Evolutionary conservation across 1,140 invertebrate species (phyloP), one percentile per base, ranked within the genome.

Genomic region (Cecropterus lyciades): DNA sequence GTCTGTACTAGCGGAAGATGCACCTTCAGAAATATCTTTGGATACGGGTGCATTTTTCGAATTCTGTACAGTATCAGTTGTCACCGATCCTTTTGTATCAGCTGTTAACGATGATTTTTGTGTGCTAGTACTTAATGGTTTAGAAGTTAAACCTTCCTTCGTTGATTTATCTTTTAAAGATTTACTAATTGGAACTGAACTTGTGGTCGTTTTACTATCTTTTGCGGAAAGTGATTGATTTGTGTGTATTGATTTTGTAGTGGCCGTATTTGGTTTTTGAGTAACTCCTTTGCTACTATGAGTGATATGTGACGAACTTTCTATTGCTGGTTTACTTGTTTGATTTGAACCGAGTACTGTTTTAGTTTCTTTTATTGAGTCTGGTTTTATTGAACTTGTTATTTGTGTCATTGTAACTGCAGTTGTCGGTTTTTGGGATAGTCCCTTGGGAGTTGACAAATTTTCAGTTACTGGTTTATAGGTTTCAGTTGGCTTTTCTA

Each of bases 11-110:
- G 30, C 6, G 7, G 30, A 33, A 5, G 30, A 7, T 9, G 30
- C 7, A 33, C 7, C 30, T 43, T 43, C n/a, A 4, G n/a, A 1
- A 14, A 0, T 43, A 2, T 37, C 33, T 37, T 37, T 11, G 17
- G 27, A 30, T 52, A 49, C 55, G 11, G 67, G 30, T 20, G 33
- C 30, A 56, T 43, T 27, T 42, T 42, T 45, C 14, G 40, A 24
- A 46, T 8, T 42, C 46, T 52, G 15, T 17, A 14, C 64, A 17
- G 53, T 13, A 13, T 33, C n/a, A 43, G 14, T 45, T 33, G 13
- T 70, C 40, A 15, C 16, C 16, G 46, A 27, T n/a, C 17, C 30
- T 51, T 16, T 62, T 42, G 10, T 15, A 20, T 43, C 30, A 17
- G 13, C 42, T 30, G 14, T 9, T 43, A 30, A 55, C 2, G 15